Base-by-base conservation (phyloP, 2,888 invertebrate genomes). In the Erebia epiphron region DNA sequence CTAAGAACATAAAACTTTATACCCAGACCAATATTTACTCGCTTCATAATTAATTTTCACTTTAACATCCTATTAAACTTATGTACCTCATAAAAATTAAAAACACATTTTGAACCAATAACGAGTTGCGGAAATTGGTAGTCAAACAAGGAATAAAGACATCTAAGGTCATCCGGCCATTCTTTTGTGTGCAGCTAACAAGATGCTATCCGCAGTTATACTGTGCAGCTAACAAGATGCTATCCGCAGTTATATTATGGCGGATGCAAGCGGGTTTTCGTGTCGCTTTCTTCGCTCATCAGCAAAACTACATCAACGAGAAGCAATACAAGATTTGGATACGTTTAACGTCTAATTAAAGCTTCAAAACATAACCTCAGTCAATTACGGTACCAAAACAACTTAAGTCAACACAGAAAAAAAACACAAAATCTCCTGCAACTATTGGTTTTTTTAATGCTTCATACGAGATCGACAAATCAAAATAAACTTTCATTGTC, bases 401-500 rank as follows among this genome's bases (percentile, higher is more conserved):
- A 61, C 14, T 62, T 43, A 43, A 13, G 43, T 13, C 43, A 43
- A 10, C 43, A 43, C 9, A 14, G 9, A 8, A 35, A n/a, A 21
- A 11, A 13, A 56, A 8, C 26, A 60, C 35, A 41, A 41, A 41
- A 41, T 41, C n/a, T 16, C 16, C 43, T 18, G 18, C 16, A 61
- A 46, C 11, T 1, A 43, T 46, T 13, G 76, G 86, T 88, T 87
- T 86, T 83, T 85, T 89, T 87, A 86, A 89, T 90, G 46, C 86
- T 83, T 82, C 80, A 83, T 83, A 80, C 70, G 83, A 83, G 83
- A 83, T 80, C 69, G 83, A 83, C 83, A 83, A 84, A 83, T 86
- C 83, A 79, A 80, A 83, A 84, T 84, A 84, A 84, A 87, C 92
- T 92, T 92, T 92, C 92, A 88, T 90, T 88, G 88, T 91, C 86